Conservation (phyloP, 2,113 vertebrate species). For the Cranoglanis bouderius region DNA sequence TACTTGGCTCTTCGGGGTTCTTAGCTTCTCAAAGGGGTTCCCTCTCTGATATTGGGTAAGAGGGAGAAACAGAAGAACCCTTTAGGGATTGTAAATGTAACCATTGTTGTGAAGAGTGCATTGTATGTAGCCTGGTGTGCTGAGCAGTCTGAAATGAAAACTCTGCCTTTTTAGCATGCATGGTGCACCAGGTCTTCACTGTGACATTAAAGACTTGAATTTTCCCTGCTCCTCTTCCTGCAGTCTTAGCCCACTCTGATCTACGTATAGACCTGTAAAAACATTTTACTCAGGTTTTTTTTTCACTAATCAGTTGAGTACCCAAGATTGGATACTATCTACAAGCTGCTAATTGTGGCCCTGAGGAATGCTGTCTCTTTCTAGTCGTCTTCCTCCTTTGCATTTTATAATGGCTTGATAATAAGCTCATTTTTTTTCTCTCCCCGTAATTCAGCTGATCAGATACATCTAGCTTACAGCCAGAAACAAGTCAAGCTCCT, state of each 20-base stretch:
- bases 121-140: background rate
- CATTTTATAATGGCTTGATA: constrained; percentile 18
- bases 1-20: background rate
- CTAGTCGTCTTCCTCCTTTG: constrained; percentile 1
- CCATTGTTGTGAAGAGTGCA: background rate
- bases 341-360: constrained; percentile 28
- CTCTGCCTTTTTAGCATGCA: background rate
- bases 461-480: background rate
- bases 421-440: constrained; percentile 29
- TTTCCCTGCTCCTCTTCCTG: background rate
- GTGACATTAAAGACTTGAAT: constrained; percentile 11
- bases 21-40: background rate
- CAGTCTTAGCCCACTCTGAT: background rate
- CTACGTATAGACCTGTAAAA: background rate
- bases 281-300: background rate
- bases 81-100: background rate
- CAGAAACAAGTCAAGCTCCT: background rate
- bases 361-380: background rate
- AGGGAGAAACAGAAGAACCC: background rate
- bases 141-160: background rate
- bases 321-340: constrained; percentile 19
- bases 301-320: background rate
- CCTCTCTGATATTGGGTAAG: no score
- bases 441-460: background rate
- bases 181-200: background rate